Conservation (phyloP, 2,113 vertebrate genomes). For the Xyliphius kryptos region DNA sequence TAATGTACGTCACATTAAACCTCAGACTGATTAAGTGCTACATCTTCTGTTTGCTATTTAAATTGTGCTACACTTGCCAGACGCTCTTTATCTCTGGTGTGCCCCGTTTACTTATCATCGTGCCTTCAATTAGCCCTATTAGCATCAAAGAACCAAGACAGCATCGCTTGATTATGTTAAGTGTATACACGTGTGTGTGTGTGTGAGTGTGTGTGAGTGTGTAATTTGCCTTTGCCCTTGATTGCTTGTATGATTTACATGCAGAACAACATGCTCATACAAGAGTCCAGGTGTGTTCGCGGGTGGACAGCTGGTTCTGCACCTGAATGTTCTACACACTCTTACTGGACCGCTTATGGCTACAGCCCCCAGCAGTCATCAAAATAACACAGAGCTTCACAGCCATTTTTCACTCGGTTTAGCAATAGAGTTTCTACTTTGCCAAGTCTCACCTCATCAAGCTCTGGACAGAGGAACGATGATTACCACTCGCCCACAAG, state of each 20-base stretch:
- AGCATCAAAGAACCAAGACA: slow-evolving; percentile 16
- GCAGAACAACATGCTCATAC: too few species aligned
- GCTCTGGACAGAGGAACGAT: neutral
- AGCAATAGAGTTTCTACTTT: slow-evolving; percentile 6
- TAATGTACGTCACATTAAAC: slow-evolving; percentile 20
- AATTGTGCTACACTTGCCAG: neutral
- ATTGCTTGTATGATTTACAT: too few species aligned
- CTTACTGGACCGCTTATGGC: neutral
- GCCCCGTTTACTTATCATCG: slow-evolving; percentile 41
- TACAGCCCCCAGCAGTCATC: neutral
- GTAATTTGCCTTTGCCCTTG: too few species aligned
- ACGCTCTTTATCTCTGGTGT: slow-evolving; percentile 28
- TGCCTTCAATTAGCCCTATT: slow-evolving; percentile 12
- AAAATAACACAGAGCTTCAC: too few species aligned
- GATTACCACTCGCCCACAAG: neutral
- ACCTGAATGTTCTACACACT: neutral
- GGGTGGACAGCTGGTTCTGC: slow-evolving; percentile 4
- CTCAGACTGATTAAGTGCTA: slow-evolving; percentile 8
- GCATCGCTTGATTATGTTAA: slow-evolving; percentile 26
- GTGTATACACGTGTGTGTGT: slow-evolving; percentile 9
- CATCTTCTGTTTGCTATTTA: slow-evolving; percentile 25
- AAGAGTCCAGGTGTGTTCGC: slow-evolving; percentile 12
- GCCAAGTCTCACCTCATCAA: neutral
- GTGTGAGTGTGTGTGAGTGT: slow-evolving; percentile 2
- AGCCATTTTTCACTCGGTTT: slow-evolving; percentile 12